A percentile compares a stretch with the other conserved stretches of the same genome.
phyloP scores from a whole-genome alignment of 1,140 invertebrate species.

The Anadara kagoshimensis region DNA sequence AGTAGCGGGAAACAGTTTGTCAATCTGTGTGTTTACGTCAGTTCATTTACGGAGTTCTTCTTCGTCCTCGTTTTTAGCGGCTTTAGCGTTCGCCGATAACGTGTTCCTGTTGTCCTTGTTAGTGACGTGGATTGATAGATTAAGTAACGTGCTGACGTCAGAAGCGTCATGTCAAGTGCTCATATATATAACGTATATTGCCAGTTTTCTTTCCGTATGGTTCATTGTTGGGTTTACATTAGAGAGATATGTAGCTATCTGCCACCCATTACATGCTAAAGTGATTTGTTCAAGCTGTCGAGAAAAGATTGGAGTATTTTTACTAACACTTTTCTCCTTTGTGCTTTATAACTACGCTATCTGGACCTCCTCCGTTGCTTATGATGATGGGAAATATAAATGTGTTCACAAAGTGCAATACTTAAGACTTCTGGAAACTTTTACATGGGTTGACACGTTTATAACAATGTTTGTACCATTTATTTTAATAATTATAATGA shows the following conservation, averaged over 20 bases:
- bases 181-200: slow-evolving; percentile 60
- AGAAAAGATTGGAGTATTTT: slow-evolving; percentile 38
- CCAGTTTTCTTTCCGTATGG: slow-evolving; percentile 69
- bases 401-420: slow-evolving; percentile 27
- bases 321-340: slow-evolving; percentile 43
- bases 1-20: slow-evolving; percentile 26
- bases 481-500: slow-evolving; percentile 77
- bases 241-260: slow-evolving; percentile 69
- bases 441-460: slow-evolving; percentile 77
- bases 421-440: slow-evolving; percentile 73
- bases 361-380: slow-evolving; percentile 33
- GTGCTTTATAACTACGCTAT: slow-evolving; percentile 52
- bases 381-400: slow-evolving; percentile 17
- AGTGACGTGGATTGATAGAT: slow-evolving; percentile 78
- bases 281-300: slow-evolving; percentile 59
- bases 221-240: slow-evolving; percentile 70
- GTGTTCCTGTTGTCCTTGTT: slow-evolving; percentile 75
- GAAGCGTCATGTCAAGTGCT: slow-evolving; percentile 57
- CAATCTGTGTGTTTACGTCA: slow-evolving; percentile 31
- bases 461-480: slow-evolving; percentile 77
- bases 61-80: slow-evolving; percentile 78
- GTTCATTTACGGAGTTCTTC: slow-evolving; percentile 57
- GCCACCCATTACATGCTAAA: slow-evolving; percentile 63
- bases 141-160: slow-evolving; percentile 70
- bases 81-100: slow-evolving; percentile 76